Base-by-base conservation (phyloP, 2,888 invertebrate species). In the Rhopalosiphum nymphaeae region DNA sequence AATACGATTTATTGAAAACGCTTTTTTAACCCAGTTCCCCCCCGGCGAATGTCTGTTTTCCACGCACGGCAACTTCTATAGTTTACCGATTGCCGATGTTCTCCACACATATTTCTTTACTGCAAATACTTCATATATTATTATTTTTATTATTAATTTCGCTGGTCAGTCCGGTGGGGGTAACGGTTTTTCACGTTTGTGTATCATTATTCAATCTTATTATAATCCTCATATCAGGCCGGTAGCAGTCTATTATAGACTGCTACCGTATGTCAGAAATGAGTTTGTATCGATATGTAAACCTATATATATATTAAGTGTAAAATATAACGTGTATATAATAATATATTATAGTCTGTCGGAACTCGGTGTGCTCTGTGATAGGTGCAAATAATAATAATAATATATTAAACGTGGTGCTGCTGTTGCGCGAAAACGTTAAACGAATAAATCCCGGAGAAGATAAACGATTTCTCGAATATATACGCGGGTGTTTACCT, bases 271-370 rank as follows among this genome's bases (percentile, higher is more conserved):
- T 42, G 78, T 21, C 78, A 21, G 78, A 78, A 36, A 21, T 36
- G 78, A 36, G 21, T 78, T 78, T 21, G 36, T 36, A 36, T 36
- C 36, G 78, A 36, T 78, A 78, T 78, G 9, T 78, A 78, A 78
- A 78, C 78, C 36, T 9, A 78, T 67, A n/a, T 9, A 26, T n/a
- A n/a, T n/a, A 16, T 78, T 78, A 9, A 36, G 21, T 36, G 78
- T 78, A 67, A 67, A 61, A 67, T n/a, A 67, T n/a, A 67, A 67
- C 67, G n/a, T n/a, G n/a, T 67, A 36, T n/a, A 67, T 78, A 78
- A 78, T 78, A 78, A 78, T 78, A 78, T 78, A 78, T 78, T 78
- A 78, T 36, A 9, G 36, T 78, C 3, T 36, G 78, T 78, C 78
- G 78, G 78, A 78, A 78, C 78, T 78, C 67, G 0, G 61, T 67